Evolutionary conservation across 2,888 invertebrate species (phyloP), one percentile per base, ranked within the genome.

Genomic region (Eristalis arbustorum): DNA sequence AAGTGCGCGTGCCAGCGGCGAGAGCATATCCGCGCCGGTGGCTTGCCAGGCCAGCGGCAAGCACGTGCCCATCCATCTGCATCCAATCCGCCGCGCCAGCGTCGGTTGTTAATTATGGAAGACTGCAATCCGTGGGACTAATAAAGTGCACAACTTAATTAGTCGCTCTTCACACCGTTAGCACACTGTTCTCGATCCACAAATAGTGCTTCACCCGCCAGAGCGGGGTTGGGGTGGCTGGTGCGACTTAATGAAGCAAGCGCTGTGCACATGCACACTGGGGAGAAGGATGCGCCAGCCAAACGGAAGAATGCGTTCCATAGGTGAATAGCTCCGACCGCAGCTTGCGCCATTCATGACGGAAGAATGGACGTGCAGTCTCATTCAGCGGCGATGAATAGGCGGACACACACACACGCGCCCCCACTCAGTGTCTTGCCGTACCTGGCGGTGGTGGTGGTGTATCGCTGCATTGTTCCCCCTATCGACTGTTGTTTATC

Each of bases 291-390:
- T 76, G 49, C 49, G 3, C 49, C 49, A 49, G 18, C 18, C 49
- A 8, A 49, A 74, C 77, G 82, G 85, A 85, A 77, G 85, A 85
- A 82, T 82, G 82, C 77, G 82, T 85, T 82, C 61, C 73, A 82
- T 77, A 78, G 74, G 77, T 71, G 77, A 62, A 74, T 61, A 66
- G 40, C 59, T 81, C 42, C 42, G 73, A 74, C 72, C 66, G 69
- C 63, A 40, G 68, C 71, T 69, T 77, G 69, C 59, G 66, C 74
- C 76, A 81, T 85, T 73, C 76, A 68, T 18, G 66, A 61, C 68
- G 76, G 61, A 66, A 64, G 66, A 72, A 76, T 80, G 63, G 68
- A 76, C 75, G 76, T 5, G n/a, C n/a, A 62, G 28, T 22, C 49
- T 56, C 67, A 68, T 57, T 82, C 74, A 63, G 64, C 49, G 49